Percentiles rank a stretch among this genome's conserved stretches.
These are phyloP conservation scores for Dallia pectoralis DNA, from an alignment of 2,797 vertebrate genomes.

Conservation along the genomic window DNA sequence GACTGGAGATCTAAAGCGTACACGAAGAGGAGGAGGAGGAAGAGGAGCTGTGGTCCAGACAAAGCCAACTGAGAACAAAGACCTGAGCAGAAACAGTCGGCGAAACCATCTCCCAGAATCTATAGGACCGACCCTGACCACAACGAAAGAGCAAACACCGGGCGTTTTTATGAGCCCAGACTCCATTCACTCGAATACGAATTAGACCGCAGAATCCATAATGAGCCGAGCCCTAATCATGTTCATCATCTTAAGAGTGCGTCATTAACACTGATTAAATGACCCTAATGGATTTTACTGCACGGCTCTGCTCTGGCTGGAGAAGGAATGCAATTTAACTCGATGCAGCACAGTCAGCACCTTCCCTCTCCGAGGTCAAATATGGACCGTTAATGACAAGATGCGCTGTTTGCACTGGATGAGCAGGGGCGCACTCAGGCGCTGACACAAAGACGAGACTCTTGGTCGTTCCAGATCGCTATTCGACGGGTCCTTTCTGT, in stretches of 20 bases:
- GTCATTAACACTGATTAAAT: slow-evolving; percentile 17
- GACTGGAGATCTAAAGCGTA: too few species aligned
- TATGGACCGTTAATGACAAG: not conserved
- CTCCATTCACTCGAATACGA: slow-evolving; percentile 1
- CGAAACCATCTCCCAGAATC: not conserved
- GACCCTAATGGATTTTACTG: not conserved
- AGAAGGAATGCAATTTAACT: not conserved
- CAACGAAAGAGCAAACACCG: not conserved
- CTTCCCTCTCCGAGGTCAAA: not conserved
- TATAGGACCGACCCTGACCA: not conserved
- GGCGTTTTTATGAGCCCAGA: not conserved
- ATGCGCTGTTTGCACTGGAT: not conserved
- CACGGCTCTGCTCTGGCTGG: not conserved
- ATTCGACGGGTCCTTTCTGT: not conserved
- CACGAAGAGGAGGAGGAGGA: not conserved
- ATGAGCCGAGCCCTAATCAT: slow-evolving; percentile 7
- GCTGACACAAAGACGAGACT: not conserved
- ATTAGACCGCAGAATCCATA: not conserved
- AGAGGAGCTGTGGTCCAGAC: not conserved
- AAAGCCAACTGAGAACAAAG: not conserved
- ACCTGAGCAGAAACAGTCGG: not conserved
- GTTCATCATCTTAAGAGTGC: slow-evolving; percentile 18
- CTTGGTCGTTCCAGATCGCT: not conserved
- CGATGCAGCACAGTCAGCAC: slow-evolving; percentile 1
- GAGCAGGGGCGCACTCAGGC: not conserved